Conservation (phyloP, 2,888 invertebrate species). For the Apodemia hepburni region DNA sequence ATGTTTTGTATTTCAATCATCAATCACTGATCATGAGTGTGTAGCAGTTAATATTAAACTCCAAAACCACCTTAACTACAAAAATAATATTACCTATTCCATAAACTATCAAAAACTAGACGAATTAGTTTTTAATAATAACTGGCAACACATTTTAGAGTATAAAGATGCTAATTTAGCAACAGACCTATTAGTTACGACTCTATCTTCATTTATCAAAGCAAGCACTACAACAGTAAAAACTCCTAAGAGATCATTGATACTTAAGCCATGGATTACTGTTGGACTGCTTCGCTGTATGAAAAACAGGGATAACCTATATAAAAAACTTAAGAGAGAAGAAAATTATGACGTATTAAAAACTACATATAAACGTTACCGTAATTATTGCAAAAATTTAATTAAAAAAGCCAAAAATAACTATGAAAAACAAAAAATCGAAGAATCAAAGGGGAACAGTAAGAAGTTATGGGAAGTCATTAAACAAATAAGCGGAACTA, state of each 20-base stretch:
- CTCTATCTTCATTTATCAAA: not conserved
- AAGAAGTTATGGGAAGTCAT: conserved; percentile 15
- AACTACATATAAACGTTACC: conserved; percentile 15
- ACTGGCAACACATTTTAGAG: not conserved
- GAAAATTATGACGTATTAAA: conserved; percentile 17
- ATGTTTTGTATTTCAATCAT: too few relatives aligned
- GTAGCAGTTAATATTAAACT: too few relatives aligned
- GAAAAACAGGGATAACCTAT: conserved; percentile 13
- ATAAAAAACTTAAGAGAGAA: conserved; percentile 19
- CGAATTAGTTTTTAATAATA: not conserved
- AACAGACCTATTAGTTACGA: not conserved
- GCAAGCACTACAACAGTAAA: conserved; percentile 28
- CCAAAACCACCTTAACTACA: too few relatives aligned
- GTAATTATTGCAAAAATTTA: conserved; percentile 20
- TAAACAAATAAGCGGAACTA: not conserved
- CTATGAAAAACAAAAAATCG: conserved; percentile 15
- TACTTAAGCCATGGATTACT: conserved; percentile 21
- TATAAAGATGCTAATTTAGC: not conserved
- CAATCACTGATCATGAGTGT: too few relatives aligned
- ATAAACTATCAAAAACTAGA: not conserved
- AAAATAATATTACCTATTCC: not conserved
- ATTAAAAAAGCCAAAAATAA: conserved; percentile 15
- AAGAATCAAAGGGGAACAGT: conserved; percentile 4
- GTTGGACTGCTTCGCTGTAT: conserved; percentile 17
- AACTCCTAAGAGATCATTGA: not conserved